phyloP scores from a whole-genome alignment of 2,797 vertebrate species.

The Apogon hyalosoma region DNA sequence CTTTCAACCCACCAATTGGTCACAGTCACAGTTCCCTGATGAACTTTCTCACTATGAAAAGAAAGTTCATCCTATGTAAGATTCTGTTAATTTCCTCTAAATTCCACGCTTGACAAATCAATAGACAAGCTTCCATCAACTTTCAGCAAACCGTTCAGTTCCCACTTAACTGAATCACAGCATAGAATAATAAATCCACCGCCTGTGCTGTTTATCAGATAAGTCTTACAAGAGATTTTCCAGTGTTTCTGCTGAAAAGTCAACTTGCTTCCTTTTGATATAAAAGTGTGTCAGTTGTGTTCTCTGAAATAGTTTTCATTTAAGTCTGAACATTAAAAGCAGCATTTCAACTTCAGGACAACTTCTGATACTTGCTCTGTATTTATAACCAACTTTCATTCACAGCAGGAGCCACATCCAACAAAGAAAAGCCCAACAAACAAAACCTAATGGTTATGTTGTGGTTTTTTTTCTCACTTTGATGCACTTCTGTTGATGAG shows the following conservation, averaged over 20 bases:
- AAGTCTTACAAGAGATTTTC: not conserved
- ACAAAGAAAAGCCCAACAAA: not conserved
- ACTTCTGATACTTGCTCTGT: conserved; percentile 1
- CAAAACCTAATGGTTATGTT: not conserved
- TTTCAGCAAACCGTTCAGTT: conserved; percentile 41
- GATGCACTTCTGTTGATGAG: no score
- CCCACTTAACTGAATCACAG: conserved; percentile 5
- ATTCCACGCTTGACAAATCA: conserved; percentile 36
- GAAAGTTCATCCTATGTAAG: conserved; percentile 18
- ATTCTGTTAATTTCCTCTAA: conserved; percentile 41
- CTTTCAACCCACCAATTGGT: conserved; percentile 58
- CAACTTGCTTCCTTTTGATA: not conserved
- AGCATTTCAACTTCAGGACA: conserved; percentile 16
- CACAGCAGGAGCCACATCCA: not conserved
- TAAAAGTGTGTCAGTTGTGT: not conserved
- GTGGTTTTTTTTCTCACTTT: no score
- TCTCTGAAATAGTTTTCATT: conserved; percentile 1
- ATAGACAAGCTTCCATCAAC: conserved; percentile 36
- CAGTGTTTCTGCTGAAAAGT: not conserved
- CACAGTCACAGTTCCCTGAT: conserved; percentile 56
- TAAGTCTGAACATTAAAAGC: conserved; percentile 14
- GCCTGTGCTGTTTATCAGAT: conserved; percentile 1
- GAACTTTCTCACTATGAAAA: conserved; percentile 51
- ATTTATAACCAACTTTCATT: conserved; percentile 8
- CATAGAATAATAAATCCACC: conserved; percentile 17